A percentile compares a stretch with the other conserved stretches of the same genome.
Conservation (phyloP, 2,797 vertebrate genomes). For the Lepus oiostolus region DNA sequence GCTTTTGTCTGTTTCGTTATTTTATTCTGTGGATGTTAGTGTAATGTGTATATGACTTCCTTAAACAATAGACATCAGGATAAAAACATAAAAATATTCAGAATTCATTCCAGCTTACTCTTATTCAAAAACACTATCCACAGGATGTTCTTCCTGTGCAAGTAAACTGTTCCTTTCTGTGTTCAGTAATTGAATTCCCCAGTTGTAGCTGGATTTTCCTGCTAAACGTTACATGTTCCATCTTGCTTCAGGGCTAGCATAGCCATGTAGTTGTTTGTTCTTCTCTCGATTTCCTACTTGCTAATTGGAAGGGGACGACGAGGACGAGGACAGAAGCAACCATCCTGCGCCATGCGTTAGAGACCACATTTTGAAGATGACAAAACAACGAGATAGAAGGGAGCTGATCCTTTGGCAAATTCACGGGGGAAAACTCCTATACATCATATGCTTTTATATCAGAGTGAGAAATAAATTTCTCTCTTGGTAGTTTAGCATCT, state of each 20-base stretch:
- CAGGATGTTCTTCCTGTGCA: not conserved
- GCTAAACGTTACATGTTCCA: not conserved
- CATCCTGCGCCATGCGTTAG: not conserved
- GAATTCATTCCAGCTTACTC: not conserved
- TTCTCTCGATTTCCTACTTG: not conserved
- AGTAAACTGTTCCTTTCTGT: not conserved
- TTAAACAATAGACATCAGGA: not conserved
- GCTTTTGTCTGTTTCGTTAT: not conserved
- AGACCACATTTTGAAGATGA: constrained; percentile 33
- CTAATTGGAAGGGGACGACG: not conserved
- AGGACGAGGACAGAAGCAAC: not conserved
- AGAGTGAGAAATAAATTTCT: constrained; percentile 5
- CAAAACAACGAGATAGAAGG: not conserved
- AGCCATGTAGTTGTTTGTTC: not conserved
- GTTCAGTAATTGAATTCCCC: not conserved
- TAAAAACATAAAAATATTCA: constrained; percentile 10
- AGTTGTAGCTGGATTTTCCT: not conserved
- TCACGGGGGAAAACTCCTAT: not conserved
- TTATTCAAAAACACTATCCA: not conserved
- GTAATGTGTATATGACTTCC: not conserved
- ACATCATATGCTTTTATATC: not conserved
- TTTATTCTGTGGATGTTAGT: not conserved
- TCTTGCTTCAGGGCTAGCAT: not conserved
- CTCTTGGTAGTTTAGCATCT: not conserved
- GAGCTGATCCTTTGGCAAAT: not conserved